These are phyloP conservation scores for Schlechtendalia chinensis DNA, from an alignment of 1,140 invertebrate species.

Conservation along the genomic window DNA sequence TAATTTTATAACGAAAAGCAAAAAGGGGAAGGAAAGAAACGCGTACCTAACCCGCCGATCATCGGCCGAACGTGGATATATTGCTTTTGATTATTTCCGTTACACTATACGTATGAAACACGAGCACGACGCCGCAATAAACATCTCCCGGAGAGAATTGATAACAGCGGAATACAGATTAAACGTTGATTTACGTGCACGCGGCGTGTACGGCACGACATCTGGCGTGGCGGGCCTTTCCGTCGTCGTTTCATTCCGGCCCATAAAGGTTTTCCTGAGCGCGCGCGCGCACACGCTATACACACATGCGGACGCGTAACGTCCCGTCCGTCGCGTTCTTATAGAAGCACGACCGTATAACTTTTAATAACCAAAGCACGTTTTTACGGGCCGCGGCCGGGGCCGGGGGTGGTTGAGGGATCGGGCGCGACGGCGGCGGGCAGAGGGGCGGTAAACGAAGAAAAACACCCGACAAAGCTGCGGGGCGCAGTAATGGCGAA, in stretches of 20 bases:
- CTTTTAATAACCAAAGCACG: conserved; percentile 50
- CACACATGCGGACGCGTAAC: too few relatives aligned
- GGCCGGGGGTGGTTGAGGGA: conserved; percentile 17
- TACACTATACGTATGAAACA: neutral
- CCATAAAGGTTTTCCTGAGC: conserved; percentile 45
- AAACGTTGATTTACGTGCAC: conserved; percentile 23
- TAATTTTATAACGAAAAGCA: too few relatives aligned
- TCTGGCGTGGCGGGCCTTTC: too few relatives aligned
- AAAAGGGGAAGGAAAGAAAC: too few relatives aligned
- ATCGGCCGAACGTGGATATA: neutral
- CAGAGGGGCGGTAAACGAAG: conserved; percentile 29
- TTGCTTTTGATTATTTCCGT: conserved; percentile 5
- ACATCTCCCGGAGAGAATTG: conserved; percentile 25
- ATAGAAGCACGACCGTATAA: conserved; percentile 48
- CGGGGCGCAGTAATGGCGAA: conserved; percentile 38
- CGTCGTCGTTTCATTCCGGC: conserved; percentile 22
- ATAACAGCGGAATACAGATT: conserved; percentile 23
- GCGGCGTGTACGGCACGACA: too few relatives aligned
- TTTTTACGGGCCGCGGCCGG: conserved; percentile 49
- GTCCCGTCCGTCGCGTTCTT: neutral
- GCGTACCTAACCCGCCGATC: too few relatives aligned
- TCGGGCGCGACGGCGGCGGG: neutral
- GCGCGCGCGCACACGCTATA: too few relatives aligned
- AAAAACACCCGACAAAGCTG: conserved; percentile 48
- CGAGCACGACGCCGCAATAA: conserved; percentile 1